Conservation (phyloP, 2,113 vertebrate species). For the Actenoides lindsayi region DNA sequence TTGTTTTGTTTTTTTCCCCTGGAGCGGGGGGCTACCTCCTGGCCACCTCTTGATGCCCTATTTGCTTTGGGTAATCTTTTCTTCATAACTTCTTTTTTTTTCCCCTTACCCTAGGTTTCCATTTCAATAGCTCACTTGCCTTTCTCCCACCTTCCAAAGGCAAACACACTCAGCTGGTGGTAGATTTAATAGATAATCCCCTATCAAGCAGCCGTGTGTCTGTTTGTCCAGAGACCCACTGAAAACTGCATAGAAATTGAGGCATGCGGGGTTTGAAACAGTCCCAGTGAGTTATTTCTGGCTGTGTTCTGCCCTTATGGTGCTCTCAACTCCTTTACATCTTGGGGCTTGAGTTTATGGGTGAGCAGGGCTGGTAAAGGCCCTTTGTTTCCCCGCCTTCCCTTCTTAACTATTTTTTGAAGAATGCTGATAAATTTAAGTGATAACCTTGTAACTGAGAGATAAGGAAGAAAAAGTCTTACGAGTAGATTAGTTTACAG, state of each 20-base stretch:
- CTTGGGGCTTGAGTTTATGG: not conserved
- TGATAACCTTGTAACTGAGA: constrained; percentile 7
- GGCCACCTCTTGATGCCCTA: not conserved
- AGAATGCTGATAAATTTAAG: constrained; percentile 15
- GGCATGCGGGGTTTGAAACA: not conserved
- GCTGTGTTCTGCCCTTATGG: accelerated
- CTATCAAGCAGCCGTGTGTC: not conserved
- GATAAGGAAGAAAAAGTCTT: constrained; percentile 22
- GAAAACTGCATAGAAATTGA: not conserved
- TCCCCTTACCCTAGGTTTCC: not conserved
- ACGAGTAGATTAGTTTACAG: not conserved
- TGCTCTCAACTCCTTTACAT: not conserved
- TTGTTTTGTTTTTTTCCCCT: not conserved
- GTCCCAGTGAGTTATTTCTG: not conserved
- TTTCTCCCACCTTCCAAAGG: not conserved
- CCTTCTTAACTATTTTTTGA: not conserved
- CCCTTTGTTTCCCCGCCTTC: not conserved
- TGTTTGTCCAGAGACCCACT: not conserved
- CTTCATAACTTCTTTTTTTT: not conserved
- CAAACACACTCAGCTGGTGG: not conserved
- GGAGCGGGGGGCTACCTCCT: not conserved
- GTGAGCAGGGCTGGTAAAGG: not conserved
- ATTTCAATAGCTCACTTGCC: not conserved
- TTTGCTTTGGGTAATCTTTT: not conserved
- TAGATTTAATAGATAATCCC: not conserved